A percentile compares a stretch with the other conserved stretches of the same genome.
Conservation (phyloP, 2,888 invertebrate species). For the Ochropleura plecta region DNA sequence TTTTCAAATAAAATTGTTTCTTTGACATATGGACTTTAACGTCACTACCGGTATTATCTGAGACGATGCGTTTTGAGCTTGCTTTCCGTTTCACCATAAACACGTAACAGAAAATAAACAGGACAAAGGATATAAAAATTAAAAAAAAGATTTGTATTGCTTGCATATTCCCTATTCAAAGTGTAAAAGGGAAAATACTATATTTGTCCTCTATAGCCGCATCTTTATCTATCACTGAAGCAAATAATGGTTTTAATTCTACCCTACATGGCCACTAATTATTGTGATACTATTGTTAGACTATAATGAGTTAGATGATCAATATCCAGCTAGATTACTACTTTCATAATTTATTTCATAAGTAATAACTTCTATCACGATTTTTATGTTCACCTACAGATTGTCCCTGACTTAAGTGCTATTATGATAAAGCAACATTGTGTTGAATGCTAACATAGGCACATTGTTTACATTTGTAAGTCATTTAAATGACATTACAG, state of each 20-base stretch:
- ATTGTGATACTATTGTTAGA: neutral
- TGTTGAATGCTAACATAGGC: conserved; percentile 5
- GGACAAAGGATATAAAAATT: too few relatives aligned
- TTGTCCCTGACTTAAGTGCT: conserved; percentile 9
- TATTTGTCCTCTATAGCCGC: neutral
- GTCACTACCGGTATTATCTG: too few relatives aligned
- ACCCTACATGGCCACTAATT: neutral
- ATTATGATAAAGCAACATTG: conserved; percentile 2
- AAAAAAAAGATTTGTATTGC: too few relatives aligned
- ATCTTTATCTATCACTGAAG: neutral
- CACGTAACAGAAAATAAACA: too few relatives aligned
- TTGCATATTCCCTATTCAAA: too few relatives aligned
- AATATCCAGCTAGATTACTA: neutral
- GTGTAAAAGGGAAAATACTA: neutral
- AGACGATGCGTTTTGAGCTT: too few relatives aligned
- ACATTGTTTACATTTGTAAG: conserved; percentile 15
- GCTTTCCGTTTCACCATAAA: too few relatives aligned
- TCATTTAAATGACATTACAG: conserved; percentile 8
- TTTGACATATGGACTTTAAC: too few relatives aligned
- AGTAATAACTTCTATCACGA: conserved; percentile 14
- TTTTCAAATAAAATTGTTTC: too few relatives aligned
- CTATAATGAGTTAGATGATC: conserved; percentile 1
- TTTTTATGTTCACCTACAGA: conserved; percentile 26
- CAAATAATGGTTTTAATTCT: neutral
- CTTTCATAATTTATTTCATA: neutral